Evolutionary conservation across 1,140 invertebrate genomes (phyloP).

Genomic region (Heliconius hewitsoni): DNA sequence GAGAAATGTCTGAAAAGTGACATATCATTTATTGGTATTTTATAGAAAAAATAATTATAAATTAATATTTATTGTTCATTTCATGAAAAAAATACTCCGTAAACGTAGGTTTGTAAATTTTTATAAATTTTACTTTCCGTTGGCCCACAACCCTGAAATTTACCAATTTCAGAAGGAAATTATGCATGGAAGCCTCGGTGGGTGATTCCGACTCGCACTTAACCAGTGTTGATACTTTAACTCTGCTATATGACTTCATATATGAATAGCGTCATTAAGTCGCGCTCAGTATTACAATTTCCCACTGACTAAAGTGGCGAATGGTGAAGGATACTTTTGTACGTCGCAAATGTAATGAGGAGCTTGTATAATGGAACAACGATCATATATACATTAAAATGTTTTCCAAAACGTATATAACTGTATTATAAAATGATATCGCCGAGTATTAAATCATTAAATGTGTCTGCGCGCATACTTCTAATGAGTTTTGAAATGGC

Average conservation of each 20-base stretch:
- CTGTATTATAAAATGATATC: background rate
- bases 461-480: background rate
- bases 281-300: background rate
- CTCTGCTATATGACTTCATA: background rate
- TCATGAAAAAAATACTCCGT: too few relatives aligned
- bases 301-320: background rate
- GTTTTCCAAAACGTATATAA: background rate
- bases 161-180: too few relatives aligned
- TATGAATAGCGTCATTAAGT: constrained; percentile 5
- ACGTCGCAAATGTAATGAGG: background rate
- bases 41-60: too few relatives aligned
- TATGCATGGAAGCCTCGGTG: too few relatives aligned
- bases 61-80: too few relatives aligned
- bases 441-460: background rate
- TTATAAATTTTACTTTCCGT: too few relatives aligned
- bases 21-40: too few relatives aligned
- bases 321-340: background rate
- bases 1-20: too few relatives aligned
- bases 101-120: too few relatives aligned
- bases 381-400: background rate
- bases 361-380: constrained; percentile 1
- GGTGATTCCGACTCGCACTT: too few relatives aligned
- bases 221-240: too few relatives aligned
- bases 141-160: too few relatives aligned
- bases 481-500: background rate